Base-by-base conservation (phyloP, 2,113 vertebrate species). In the Gulo gulo region DNA sequence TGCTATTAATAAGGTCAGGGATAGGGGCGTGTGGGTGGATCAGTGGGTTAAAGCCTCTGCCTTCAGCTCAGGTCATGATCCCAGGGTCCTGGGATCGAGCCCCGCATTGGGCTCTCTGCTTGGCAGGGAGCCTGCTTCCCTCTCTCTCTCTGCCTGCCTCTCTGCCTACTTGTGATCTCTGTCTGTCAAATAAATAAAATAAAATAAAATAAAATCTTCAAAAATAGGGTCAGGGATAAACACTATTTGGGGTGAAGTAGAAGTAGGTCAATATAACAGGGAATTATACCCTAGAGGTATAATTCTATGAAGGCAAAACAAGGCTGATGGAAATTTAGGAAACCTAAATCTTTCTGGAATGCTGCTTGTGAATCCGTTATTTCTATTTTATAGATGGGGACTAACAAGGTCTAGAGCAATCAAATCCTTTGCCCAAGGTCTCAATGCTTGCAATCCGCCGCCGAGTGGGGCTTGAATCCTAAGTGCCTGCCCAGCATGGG, bases 401-500 rank as follows among this genome's bases (percentile, higher is more conserved):
- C 34, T 42, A 73, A 23, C 11, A 9, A 50, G 1, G 29, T 15
- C 87, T 91, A 71, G 20, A 26, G 29, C 15, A 29, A 47, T 21
- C 8, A 9, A 11, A 21, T 20, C 21, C 29, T 4, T 47, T 23
- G 6, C 23, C 55, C 21, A 18, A 50, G 13, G 23, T 78, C 65
- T 86, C 50, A 71, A 29, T 7, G 13, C 7, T 39, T 39, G 14
- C 47, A 78, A 39, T 67, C 67, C 42, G 52, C 67, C 42, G 52
- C 57, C 42, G 26, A 69, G 57, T 4, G 31, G 34, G 86, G 26
- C 31, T 74, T 18, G 57, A 31, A 59, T 7, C 13, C 24, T 45
- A 47, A 0, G 26, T 0, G 2, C 29, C 50, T 76, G 29, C 20
- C 55, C 4, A 12, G 18, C 0, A 9, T 1, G 9, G 21, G 36